Evolutionary conservation across 2,888 invertebrate genomes (phyloP).

Genomic region (Patella pellucida): DNA sequence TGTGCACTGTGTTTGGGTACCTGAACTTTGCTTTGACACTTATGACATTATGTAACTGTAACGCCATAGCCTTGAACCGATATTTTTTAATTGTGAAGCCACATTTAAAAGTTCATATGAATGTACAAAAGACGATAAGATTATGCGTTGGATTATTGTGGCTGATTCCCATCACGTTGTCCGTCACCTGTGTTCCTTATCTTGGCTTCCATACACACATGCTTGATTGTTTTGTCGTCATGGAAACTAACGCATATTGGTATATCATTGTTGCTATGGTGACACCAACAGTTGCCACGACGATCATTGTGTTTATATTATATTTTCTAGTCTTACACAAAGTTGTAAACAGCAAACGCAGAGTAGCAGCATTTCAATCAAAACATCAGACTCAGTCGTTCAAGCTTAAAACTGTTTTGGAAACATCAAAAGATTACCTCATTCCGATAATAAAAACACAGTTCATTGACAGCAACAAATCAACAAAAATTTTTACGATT

Average conservation of each 20-base stretch:
- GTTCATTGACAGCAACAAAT: too few relatives aligned
- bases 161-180: slow-evolving; percentile 19
- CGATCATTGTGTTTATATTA: slow-evolving; percentile 14
- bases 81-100: slow-evolving; percentile 17
- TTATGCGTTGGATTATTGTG: slow-evolving; percentile 20
- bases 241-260: slow-evolving; percentile 19
- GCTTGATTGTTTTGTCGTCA: slow-evolving; percentile 25
- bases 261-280: slow-evolving; percentile 18
- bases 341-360: slow-evolving; percentile 23
- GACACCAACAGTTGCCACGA: slow-evolving; percentile 19
- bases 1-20: slow-evolving; percentile 23
- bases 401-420: too few relatives aligned
- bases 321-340: slow-evolving; percentile 27
- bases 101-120: not conserved
- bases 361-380: not conserved
- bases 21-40: slow-evolving; percentile 24
- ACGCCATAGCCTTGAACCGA: slow-evolving; percentile 23
- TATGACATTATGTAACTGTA: slow-evolving; percentile 16
- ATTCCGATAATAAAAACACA: too few relatives aligned
- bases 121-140: not conserved
- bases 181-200: slow-evolving; percentile 20
- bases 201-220: slow-evolving; percentile 25
- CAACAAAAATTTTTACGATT: too few relatives aligned
- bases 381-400: not conserved
- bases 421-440: too few relatives aligned